These are phyloP conservation scores for Cephus rjabovi DNA, from an alignment of 2,888 invertebrate genomes.

Conservation along the genomic window DNA sequence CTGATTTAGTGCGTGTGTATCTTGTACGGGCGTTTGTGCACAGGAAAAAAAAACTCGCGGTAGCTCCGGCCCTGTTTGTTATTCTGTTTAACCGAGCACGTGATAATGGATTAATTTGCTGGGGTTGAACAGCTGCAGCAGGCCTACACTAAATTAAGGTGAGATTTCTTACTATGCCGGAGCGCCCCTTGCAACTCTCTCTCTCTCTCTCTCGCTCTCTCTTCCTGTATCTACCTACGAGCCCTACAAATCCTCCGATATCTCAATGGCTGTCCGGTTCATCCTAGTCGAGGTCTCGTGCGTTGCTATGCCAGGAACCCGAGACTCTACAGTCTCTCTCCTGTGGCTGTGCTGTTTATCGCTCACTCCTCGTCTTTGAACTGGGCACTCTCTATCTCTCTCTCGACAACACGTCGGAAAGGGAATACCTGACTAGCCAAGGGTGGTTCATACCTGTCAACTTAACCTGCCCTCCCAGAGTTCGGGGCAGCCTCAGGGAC, in stretches of 20 bases:
- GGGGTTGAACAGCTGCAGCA: constrained; percentile 21
- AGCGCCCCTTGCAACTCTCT: not conserved
- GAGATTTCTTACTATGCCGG: constrained; percentile 29
- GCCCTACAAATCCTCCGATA: not conserved
- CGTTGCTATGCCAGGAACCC: not conserved
- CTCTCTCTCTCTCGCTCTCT: not conserved
- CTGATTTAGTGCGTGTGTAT: constrained; percentile 26
- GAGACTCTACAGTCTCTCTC: not conserved
- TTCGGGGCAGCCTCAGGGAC: not conserved
- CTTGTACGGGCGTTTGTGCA: not conserved
- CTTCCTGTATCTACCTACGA: not conserved
- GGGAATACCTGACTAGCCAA: not conserved
- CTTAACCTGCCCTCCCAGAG: not conserved
- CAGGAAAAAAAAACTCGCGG: not conserved
- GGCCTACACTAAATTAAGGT: constrained; percentile 49
- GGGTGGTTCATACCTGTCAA: not conserved
- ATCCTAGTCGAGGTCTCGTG: not conserved
- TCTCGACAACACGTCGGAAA: not conserved
- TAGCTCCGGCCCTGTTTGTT: constrained; percentile 17
- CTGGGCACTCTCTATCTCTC: not conserved
- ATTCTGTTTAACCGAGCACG: constrained; percentile 27
- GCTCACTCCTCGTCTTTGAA: not conserved
- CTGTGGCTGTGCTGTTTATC: not conserved
- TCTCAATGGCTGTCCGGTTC: not conserved
- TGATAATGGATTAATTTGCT: constrained; percentile 50